Evolutionary conservation across 64 coral and sea anemone species (phyloP).

Genomic region (Catalaphyllia jardinei): DNA sequence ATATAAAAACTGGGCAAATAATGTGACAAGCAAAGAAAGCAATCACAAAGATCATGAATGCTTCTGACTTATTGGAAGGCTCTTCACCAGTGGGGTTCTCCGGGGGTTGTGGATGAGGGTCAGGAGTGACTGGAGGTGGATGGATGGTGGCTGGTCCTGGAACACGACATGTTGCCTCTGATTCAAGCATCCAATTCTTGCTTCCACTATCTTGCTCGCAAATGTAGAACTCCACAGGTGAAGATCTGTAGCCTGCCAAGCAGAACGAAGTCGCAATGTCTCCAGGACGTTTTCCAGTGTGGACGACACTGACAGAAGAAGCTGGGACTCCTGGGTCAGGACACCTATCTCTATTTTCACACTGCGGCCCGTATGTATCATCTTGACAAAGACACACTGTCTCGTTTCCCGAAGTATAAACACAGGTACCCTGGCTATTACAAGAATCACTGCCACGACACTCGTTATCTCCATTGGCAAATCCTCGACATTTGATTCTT

Average conservation of each 20-base stretch:
- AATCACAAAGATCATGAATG: conserved; percentile 56
- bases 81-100: neutral
- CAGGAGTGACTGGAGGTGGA: neutral
- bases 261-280: conserved; percentile 60
- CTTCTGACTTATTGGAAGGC: neutral
- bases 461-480: conserved; percentile 34
- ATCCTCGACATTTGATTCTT: conserved; percentile 48
- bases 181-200: conserved; percentile 32
- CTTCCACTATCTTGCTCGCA: conserved; percentile 1
- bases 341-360: conserved; percentile 28
- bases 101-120: neutral
- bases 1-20: conserved; percentile 41
- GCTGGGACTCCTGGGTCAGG: neutral
- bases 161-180: conserved; percentile 27
- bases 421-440: conserved; percentile 23
- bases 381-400: conserved; percentile 32
- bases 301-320: neutral
- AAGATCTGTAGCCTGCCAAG: conserved; percentile 9
- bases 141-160: neutral
- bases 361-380: neutral
- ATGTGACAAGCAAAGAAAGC: conserved; percentile 49
- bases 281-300: conserved; percentile 23
- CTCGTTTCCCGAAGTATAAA: conserved; percentile 59
- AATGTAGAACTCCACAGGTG: conserved; percentile 40
- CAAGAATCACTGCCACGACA: conserved; percentile 4